Evolutionary conservation across 2,113 vertebrate genomes (phyloP).

Genomic region (Chaenocephalus aceratus): DNA sequence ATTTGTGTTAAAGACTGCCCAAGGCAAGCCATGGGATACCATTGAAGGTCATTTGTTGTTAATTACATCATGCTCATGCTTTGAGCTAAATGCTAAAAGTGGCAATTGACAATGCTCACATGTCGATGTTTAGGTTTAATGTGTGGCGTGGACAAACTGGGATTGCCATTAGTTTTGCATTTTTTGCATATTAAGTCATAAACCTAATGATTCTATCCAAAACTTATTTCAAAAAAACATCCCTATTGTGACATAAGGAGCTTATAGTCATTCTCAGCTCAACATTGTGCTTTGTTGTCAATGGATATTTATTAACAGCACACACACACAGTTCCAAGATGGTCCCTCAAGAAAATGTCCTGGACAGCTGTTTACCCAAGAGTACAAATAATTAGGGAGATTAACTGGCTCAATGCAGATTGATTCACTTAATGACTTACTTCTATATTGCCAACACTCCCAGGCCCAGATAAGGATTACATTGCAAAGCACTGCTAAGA

Average conservation of each 20-base stretch:
- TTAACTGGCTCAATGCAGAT: slow-evolving; percentile 59
- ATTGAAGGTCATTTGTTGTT: too few species aligned
- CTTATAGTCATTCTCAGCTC: not conserved
- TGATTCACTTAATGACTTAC: slow-evolving; percentile 54
- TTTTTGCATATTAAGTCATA: too few species aligned
- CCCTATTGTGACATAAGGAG: not conserved
- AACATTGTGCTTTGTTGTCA: not conserved
- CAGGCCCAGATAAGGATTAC: slow-evolving; percentile 19
- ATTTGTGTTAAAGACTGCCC: too few species aligned
- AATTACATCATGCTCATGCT: too few species aligned
- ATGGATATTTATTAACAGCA: not conserved
- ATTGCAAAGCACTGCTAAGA: slow-evolving; percentile 26
- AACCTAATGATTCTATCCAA: too few species aligned
- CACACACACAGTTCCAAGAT: slow-evolving; percentile 5
- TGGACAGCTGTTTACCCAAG: slow-evolving; percentile 48
- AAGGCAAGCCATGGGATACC: too few species aligned
- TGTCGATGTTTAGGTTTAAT: too few species aligned
- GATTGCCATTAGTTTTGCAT: too few species aligned
- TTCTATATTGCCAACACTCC: slow-evolving; percentile 32
- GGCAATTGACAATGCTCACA: too few species aligned
- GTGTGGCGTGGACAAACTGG: too few species aligned
- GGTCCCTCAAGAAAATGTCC: slow-evolving; percentile 7
- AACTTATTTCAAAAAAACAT: not conserved
- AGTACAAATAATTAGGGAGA: slow-evolving; percentile 66
- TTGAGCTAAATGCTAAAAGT: too few species aligned